Conservation (phyloP, 1,140 invertebrate genomes). For the Pristionchus pacificus region DNA sequence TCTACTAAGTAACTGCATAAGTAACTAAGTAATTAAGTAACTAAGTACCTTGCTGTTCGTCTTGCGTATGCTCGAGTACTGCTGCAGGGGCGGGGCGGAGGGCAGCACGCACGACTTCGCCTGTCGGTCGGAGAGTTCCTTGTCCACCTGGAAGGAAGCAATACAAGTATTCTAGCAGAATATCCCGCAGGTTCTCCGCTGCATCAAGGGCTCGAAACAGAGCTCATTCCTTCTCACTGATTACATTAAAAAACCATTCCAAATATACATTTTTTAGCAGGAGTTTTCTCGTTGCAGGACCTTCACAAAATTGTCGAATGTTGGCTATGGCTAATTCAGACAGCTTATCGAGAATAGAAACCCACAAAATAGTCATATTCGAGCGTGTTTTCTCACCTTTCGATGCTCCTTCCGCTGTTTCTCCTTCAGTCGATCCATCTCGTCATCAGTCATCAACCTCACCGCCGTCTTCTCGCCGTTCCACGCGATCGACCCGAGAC, state of each 20-base stretch:
- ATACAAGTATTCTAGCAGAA: background rate
- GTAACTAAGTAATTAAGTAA: no score
- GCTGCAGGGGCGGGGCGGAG: background rate
- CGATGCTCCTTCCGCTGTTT: conserved; percentile 36
- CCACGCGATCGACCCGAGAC: background rate
- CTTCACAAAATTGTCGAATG: no score
- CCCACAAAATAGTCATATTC: no score
- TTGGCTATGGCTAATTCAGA: background rate
- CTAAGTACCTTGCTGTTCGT: no score
- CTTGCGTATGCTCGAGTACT: no score
- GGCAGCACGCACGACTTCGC: no score
- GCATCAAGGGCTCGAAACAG: no score
- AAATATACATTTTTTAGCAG: no score
- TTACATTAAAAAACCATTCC: background rate
- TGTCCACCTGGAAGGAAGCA: conserved; percentile 28
- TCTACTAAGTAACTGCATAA: no score
- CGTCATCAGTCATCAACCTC: conserved; percentile 33
- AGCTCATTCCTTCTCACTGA: background rate
- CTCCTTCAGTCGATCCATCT: conserved; percentile 31
- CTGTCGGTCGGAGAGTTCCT: conserved; percentile 24
- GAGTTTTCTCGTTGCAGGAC: no score
- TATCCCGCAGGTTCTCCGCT: background rate
- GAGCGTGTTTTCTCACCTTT: conserved; percentile 25
- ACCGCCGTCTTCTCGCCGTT: conserved; percentile 1
- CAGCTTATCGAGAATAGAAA: no score